phyloP scores from a whole-genome alignment of 2,113 vertebrate species.

The Tautogolabrus adspersus region DNA sequence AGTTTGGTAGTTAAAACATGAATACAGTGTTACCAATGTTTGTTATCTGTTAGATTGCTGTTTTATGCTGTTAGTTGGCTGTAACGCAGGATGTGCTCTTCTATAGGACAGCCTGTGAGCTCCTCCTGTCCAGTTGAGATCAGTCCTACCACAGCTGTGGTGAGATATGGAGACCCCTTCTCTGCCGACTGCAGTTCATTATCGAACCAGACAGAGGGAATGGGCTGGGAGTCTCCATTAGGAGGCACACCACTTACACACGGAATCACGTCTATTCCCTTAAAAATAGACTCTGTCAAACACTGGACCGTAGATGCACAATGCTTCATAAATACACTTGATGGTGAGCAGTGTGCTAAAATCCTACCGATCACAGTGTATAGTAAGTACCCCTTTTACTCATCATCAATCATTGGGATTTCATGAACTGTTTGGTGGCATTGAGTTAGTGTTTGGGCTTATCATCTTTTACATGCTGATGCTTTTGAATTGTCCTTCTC shows the following conservation, averaged over 20 bases:
- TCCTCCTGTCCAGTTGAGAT: slow-evolving; percentile 19
- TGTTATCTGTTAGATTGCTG: background rate
- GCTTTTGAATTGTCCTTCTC: background rate
- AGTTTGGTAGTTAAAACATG: background rate
- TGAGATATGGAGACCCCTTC: slow-evolving; percentile 51
- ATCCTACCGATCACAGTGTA: slow-evolving; percentile 45
- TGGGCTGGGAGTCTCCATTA: slow-evolving; percentile 63
- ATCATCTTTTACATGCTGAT: background rate
- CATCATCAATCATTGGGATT: too few relatives aligned
- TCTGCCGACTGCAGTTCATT: slow-evolving; percentile 55
- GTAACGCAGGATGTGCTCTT: background rate
- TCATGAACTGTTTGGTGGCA: too few relatives aligned
- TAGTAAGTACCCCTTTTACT: slow-evolving; percentile 64
- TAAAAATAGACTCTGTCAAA: slow-evolving; percentile 1
- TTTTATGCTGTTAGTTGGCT: background rate
- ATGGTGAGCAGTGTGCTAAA: rapidly evolving
- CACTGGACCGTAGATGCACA: rapidly evolving
- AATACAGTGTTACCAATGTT: background rate
- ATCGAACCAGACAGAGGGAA: rapidly evolving
- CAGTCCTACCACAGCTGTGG: background rate
- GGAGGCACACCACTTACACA: rapidly evolving
- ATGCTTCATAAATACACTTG: background rate
- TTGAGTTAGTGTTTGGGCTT: too few relatives aligned
- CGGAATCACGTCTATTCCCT: background rate
- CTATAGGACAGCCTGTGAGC: slow-evolving; percentile 29